Evolutionary conservation across 2,888 invertebrate species (phyloP), one percentile per base, ranked within the genome.

Genomic region (Limnephilus auricula): DNA sequence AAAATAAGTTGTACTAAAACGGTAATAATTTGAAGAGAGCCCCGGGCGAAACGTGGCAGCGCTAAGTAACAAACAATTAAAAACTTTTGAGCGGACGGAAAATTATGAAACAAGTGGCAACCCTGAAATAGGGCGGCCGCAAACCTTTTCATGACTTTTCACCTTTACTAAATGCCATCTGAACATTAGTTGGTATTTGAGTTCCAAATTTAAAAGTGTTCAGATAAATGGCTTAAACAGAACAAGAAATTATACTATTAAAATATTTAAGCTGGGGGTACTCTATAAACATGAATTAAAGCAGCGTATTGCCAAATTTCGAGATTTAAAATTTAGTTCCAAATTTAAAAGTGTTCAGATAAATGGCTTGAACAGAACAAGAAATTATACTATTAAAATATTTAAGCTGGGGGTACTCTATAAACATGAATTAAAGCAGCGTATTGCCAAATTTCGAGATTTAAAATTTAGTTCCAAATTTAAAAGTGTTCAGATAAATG

Each of bases 21-120:
- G 30, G 30, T 50, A 40, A 86, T 86, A 86, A 87, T 25, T 32
- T 65, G 30, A 40, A 34, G 40, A n/a, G 30, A 85, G 30, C 34
- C 34, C 31, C 32, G 87, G 65, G 65, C 50, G 78, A 15, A 37
- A 34, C n/a, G 30, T 25, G 25, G 40, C 85, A 85, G 32, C 34
- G 82, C n/a, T 37, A 30, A 91, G 90, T 89, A 91, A 87, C 91
- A 86, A 92, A 91, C 92, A 91, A 92, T 92, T 92, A 90, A 90
- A 91, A 92, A 92, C 82, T 92, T 92, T 83, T 37, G 79, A 50
- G 89, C 90, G 85, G 86, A 85, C 88, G 84, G 89, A 92, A 80
- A 89, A 91, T 89, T 90, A 92, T 90, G 89, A 86, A n/a, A 82
- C 89, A 30, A 89, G 89, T 50, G 82, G 89, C 50, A 50, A 32